Evolutionary conservation across 2,113 vertebrate genomes (phyloP).

Genomic region (Numida meleagris): DNA sequence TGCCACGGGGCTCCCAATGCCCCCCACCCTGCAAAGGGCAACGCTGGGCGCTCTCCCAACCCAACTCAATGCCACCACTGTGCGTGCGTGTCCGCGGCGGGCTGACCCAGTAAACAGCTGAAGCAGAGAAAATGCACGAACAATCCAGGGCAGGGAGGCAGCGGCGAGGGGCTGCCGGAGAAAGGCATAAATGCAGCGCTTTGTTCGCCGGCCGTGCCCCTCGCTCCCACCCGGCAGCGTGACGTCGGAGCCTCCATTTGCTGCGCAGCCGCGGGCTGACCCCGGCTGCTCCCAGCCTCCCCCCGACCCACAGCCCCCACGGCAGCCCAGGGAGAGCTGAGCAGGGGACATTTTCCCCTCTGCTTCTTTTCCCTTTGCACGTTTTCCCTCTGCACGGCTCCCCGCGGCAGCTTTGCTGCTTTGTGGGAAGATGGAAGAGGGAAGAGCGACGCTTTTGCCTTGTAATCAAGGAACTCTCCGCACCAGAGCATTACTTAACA

Average conservation of each 20-base stretch:
- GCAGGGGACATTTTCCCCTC: background rate
- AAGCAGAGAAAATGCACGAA: constrained; percentile 64
- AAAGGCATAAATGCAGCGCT: constrained; percentile 17
- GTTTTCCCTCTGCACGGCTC: background rate
- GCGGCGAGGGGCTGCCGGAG: constrained; percentile 1
- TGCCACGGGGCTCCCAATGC: fast-evolving
- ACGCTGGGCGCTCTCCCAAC: background rate
- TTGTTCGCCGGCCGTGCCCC: constrained; percentile 22
- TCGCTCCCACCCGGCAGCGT: background rate
- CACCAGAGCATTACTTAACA: background rate
- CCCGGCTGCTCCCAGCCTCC: background rate
- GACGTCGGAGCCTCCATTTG: background rate
- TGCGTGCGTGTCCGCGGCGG: constrained; percentile 11
- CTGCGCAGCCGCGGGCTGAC: background rate
- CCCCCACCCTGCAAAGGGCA: background rate
- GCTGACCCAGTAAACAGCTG: constrained; percentile 69
- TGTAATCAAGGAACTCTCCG: constrained; percentile 18
- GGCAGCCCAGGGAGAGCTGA: fast-evolving
- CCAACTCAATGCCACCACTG: constrained; percentile 3
- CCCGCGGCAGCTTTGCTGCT: background rate
- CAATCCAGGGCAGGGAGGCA: constrained; percentile 17
- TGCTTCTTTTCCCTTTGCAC: too few relatives aligned
- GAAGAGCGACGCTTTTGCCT: background rate
- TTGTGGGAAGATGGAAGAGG: background rate
- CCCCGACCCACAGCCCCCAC: too few relatives aligned